Conservation (phyloP, 2,113 vertebrate species). For the Falcunculus frontatus region DNA sequence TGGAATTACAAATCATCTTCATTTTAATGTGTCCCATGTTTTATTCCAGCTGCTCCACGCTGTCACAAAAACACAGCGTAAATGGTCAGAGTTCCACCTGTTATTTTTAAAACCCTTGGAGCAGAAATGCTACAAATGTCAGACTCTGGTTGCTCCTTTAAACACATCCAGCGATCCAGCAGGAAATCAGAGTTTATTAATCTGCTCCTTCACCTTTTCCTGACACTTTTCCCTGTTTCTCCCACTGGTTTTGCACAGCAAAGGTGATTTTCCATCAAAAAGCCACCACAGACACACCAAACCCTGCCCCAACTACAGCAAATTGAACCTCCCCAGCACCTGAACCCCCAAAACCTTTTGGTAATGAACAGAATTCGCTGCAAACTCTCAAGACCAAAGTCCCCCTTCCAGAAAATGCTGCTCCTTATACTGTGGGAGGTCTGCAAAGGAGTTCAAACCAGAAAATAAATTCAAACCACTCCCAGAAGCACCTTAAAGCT, state of each 20-base stretch:
- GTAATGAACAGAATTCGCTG: background rate
- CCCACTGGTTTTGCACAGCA: background rate
- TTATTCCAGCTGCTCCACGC: background rate
- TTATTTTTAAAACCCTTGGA: background rate
- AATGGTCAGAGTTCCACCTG: background rate
- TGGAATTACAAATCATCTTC: background rate
- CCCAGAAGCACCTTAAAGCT: background rate
- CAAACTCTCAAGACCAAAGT: background rate
- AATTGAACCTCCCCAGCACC: background rate
- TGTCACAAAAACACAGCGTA: background rate
- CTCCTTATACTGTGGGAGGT: background rate
- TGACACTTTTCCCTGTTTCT: background rate
- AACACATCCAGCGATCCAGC: background rate
- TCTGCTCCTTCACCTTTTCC: background rate
- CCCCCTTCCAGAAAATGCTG: background rate
- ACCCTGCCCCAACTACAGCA: background rate
- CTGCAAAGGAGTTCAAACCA: background rate
- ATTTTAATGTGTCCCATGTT: accelerated
- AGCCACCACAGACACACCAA: background rate
- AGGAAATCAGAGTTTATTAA: background rate
- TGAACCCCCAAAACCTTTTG: background rate
- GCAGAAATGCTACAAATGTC: background rate
- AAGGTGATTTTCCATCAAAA: background rate
- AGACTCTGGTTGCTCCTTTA: background rate
- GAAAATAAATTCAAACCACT: background rate